phyloP scores from a whole-genome alignment of 2,888 invertebrate species.

The Apamea sordens region DNA sequence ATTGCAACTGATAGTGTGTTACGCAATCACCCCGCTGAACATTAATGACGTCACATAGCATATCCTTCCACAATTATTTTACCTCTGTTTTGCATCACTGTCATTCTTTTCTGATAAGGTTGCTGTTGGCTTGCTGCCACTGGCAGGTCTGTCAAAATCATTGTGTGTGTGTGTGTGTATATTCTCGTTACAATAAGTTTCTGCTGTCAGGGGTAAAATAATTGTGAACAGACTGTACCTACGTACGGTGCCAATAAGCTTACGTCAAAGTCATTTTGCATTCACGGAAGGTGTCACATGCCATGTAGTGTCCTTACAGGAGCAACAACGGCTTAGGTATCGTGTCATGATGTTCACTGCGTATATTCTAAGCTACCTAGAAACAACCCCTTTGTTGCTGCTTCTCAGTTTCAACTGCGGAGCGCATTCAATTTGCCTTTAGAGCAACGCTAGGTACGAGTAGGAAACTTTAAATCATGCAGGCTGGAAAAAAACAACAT shows the following conservation, averaged over 20 bases:
- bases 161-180: too few species aligned
- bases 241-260: not conserved
- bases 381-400: not conserved
- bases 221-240: not conserved
- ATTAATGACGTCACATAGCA: too few species aligned
- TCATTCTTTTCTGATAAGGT: not conserved
- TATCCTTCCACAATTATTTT: not conserved
- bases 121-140: not conserved
- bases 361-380: not conserved
- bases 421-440: not conserved
- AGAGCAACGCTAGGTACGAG: not conserved
- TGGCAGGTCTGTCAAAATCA: too few species aligned
- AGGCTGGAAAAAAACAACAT: not conserved
- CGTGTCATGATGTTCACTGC: not conserved
- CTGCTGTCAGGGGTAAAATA: not conserved
- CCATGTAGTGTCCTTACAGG: not conserved
- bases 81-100: not conserved
- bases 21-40: too few species aligned
- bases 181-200: too few species aligned
- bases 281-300: not conserved
- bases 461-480: not conserved
- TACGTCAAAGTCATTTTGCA: not conserved
- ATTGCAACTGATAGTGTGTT: too few species aligned
- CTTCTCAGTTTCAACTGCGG: not conserved
- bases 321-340: not conserved